Percentiles rank a stretch among this genome's conserved stretches.
Conservation (phyloP, 2,888 invertebrate species). For the Aleiodes alternator region DNA sequence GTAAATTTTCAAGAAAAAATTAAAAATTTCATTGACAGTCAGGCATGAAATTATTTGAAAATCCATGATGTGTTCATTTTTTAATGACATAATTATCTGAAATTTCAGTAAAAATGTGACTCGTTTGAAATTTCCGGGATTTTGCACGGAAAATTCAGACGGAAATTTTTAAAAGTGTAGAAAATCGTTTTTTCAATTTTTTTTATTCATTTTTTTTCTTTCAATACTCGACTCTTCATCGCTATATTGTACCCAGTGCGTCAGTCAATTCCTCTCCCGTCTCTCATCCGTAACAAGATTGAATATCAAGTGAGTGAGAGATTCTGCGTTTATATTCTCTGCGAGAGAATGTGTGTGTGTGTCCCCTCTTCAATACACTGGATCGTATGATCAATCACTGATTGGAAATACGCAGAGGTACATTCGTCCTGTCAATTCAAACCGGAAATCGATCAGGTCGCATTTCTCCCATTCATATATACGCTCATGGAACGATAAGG, state of each 20-base stretch:
- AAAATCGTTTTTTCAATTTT: background rate
- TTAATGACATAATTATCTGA: too few relatives aligned
- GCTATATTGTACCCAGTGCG: too few relatives aligned
- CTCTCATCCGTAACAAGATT: conserved; percentile 26
- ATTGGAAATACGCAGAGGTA: conserved; percentile 30
- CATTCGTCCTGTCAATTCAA: conserved; percentile 34
- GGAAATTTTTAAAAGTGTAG: too few relatives aligned
- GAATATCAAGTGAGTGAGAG: conserved; percentile 14
- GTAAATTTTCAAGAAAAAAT: too few relatives aligned
- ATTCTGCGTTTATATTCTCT: background rate
- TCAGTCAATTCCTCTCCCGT: background rate
- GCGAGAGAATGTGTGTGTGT: background rate
- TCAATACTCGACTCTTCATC: background rate
- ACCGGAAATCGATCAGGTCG: conserved; percentile 35
- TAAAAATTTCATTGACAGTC: too few relatives aligned
- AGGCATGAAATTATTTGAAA: too few relatives aligned
- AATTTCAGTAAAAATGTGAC: too few relatives aligned
- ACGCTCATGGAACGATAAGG: background rate
- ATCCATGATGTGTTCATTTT: too few relatives aligned
- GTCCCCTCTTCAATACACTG: background rate
- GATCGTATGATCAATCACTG: conserved; percentile 35
- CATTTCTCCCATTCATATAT: conserved; percentile 13
- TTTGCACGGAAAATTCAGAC: background rate
- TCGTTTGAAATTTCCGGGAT: background rate
- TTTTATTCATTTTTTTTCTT: background rate